Percentiles rank a stretch among this genome's conserved stretches.
phyloP scores from a whole-genome alignment of 2,113 vertebrate genomes.

The Carassius carassius region DNA sequence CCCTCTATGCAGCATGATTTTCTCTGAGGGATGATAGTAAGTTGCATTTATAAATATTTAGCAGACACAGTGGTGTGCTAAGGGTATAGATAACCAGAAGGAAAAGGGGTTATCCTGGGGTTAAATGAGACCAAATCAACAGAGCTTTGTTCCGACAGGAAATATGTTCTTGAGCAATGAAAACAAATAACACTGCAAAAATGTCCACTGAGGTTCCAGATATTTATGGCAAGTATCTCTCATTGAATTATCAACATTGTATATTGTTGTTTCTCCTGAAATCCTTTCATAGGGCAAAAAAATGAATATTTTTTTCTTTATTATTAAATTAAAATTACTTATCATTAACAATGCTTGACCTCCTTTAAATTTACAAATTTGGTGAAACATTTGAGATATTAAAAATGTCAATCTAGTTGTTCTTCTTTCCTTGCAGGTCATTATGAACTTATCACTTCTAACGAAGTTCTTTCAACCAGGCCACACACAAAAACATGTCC shows the following conservation, averaged over 20 bases:
- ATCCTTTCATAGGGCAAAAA: background rate
- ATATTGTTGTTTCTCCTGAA: background rate
- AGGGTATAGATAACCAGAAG: conserved; percentile 49
- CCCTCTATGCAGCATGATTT: background rate
- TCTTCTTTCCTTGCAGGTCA: conserved; percentile 37
- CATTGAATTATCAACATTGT: background rate
- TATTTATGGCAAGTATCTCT: too few relatives aligned
- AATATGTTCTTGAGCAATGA: background rate
- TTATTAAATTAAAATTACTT: too few relatives aligned
- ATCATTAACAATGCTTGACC: background rate
- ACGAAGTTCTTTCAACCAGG: conserved; percentile 53
- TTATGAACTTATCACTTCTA: conserved; percentile 57
- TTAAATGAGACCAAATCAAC: conserved; percentile 20
- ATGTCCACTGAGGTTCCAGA: too few relatives aligned
- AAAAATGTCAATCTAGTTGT: background rate
- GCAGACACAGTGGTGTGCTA: conserved; percentile 15
- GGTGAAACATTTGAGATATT: background rate
- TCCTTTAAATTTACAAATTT: background rate
- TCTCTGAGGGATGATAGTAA: background rate
- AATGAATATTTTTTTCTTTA: background rate
- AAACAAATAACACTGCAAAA: conserved; percentile 12
- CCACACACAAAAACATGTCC: conserved; percentile 8
- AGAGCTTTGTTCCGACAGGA: conserved; percentile 31
- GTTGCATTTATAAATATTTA: conserved; percentile 38
- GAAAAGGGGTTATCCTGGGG: conserved; percentile 18